Evolutionary conservation across 2,888 invertebrate species (phyloP).

Genomic region (Plagodis dolabraria): DNA sequence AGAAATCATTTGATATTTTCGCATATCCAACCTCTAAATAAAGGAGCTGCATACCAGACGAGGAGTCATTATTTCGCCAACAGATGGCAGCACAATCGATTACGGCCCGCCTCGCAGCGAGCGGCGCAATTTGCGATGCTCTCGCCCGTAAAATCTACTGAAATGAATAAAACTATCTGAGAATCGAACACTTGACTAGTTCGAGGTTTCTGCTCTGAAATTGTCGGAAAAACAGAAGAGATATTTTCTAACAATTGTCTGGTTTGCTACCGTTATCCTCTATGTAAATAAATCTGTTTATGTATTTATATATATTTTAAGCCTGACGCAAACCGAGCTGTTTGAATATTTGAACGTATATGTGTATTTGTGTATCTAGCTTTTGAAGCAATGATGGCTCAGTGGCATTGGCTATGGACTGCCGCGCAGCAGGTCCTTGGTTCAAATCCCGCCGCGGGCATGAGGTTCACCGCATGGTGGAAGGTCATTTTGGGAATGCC

Average conservation of each 20-base stretch:
- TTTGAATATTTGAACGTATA: too few relatives aligned
- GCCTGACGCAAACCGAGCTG: too few relatives aligned
- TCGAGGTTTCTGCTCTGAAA: constrained; percentile 34
- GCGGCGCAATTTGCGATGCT: constrained; percentile 77
- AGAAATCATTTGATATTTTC: constrained; percentile 32
- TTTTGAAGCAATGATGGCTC: too few relatives aligned
- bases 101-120: constrained; percentile 67
- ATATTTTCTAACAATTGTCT: constrained; percentile 16
- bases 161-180: constrained; percentile 82
- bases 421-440: too few relatives aligned
- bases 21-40: constrained; percentile 57
- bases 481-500: too few relatives aligned
- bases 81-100: constrained; percentile 83
- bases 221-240: constrained; percentile 23
- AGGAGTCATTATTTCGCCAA: constrained; percentile 79
- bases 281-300: background rate
- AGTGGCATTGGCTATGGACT: too few relatives aligned
- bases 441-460: too few relatives aligned
- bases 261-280: constrained; percentile 3
- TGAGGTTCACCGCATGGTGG: too few relatives aligned
- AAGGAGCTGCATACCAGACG: constrained; percentile 74
- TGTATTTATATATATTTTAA: background rate
- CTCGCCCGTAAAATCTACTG: constrained; percentile 80
- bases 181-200: constrained; percentile 64
- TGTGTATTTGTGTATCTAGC: too few relatives aligned